Percentiles rank a stretch among this genome's conserved stretches.
Conservation (phyloP, 2,113 vertebrate species). For the Echinops telfairi region DNA sequence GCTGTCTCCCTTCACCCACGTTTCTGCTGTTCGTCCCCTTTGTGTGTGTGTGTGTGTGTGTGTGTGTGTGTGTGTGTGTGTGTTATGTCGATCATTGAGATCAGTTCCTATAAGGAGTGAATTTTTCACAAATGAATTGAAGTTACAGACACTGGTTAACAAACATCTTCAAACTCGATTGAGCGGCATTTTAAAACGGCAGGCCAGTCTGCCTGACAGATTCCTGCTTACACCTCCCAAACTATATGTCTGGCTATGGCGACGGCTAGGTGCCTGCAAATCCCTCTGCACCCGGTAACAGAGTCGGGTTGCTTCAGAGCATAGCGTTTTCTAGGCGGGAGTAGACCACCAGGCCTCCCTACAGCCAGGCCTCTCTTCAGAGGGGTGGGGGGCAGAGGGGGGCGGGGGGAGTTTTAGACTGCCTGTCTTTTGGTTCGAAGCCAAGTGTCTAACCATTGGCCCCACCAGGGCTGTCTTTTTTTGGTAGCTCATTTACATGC, state of each 20-base stretch:
- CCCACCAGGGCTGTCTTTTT: background rate
- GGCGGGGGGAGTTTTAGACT: too few species aligned
- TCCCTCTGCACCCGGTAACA: background rate
- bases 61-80: too few species aligned
- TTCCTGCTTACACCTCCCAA: fast-evolving
- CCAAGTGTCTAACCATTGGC: background rate
- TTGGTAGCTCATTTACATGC: background rate
- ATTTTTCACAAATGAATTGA: background rate
- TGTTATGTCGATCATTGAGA: too few species aligned
- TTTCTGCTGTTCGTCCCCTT: too few species aligned
- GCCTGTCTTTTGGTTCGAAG: background rate
- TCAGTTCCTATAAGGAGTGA: background rate
- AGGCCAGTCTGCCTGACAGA: fast-evolving
- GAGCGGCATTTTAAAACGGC: background rate
- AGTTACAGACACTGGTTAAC: background rate
- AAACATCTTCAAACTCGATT: background rate
- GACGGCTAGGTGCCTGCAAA: background rate
- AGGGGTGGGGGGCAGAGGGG: too few species aligned
- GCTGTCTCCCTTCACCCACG: too few species aligned
- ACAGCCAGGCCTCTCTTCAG: background rate
- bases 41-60: too few species aligned
- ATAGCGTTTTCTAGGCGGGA: background rate
- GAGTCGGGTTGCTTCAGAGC: background rate
- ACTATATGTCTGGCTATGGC: background rate
- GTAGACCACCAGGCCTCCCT: background rate